Conservation (phyloP, 2,888 invertebrate genomes). For the Stenchaetothrips biformis region DNA sequence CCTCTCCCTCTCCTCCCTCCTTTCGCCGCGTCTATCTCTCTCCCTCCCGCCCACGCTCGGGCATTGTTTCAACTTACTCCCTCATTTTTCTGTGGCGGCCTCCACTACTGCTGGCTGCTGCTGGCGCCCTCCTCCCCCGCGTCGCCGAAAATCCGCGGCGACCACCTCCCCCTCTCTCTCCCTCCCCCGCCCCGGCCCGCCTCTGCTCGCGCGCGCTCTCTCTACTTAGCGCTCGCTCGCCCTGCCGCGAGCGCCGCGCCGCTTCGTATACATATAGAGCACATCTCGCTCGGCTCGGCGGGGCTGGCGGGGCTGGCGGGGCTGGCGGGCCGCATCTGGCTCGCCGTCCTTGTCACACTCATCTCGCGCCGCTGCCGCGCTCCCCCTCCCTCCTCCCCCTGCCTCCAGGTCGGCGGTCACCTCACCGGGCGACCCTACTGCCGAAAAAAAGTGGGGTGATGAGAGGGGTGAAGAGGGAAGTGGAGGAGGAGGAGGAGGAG, state of each 20-base stretch:
- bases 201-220: not conserved
- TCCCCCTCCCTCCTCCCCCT: slow-evolving; percentile 1
- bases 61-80: slow-evolving; percentile 24
- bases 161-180: not conserved
- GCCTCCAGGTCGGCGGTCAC: not conserved
- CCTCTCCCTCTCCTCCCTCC: slow-evolving; percentile 7
- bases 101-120: slow-evolving; percentile 6
- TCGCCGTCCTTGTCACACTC: not conserved
- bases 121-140: slow-evolving; percentile 1
- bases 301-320: not conserved
- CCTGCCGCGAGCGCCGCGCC: not conserved
- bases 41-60: not conserved
- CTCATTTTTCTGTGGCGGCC: slow-evolving; percentile 20
- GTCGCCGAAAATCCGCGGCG: not conserved
- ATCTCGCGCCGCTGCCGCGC: not conserved
- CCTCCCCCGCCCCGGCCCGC: not conserved
- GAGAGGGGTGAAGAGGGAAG: slow-evolving; percentile 7
- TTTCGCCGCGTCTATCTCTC: not conserved
- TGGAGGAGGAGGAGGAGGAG: not conserved
- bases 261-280: slow-evolving; percentile 23
- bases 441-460: slow-evolving; percentile 18
- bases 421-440: slow-evolving; percentile 15
- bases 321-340: slow-evolving; percentile 11
- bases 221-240: slow-evolving; percentile 20
- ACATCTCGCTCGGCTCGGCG: slow-evolving; percentile 19